A percentile compares a stretch with the other conserved stretches of the same genome.
These are phyloP conservation scores for Sprattus sprattus DNA, from an alignment of 2,113 vertebrate genomes.

Conservation along the genomic window DNA sequence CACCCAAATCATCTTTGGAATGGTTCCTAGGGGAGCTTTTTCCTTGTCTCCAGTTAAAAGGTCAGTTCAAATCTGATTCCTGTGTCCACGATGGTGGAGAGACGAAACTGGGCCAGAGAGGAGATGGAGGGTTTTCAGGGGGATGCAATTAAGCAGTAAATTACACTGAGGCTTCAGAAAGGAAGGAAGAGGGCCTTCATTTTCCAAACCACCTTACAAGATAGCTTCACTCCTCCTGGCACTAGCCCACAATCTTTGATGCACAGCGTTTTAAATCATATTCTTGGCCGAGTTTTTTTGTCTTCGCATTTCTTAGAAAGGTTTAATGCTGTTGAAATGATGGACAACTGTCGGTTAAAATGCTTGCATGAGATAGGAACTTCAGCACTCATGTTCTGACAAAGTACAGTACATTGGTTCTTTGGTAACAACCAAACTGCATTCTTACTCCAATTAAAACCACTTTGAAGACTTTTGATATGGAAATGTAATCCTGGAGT, in stretches of 20 bases:
- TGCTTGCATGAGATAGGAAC: no score
- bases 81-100: conserved; percentile 57
- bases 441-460: neutral
- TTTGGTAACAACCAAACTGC: no score
- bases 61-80: conserved; percentile 69
- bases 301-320: neutral
- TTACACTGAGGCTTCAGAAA: conserved; percentile 68
- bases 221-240: conserved; percentile 51
- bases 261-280: conserved; percentile 36
- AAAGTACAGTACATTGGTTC: no score
- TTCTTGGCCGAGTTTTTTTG: conserved; percentile 52
- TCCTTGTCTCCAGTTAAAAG: conserved; percentile 57
- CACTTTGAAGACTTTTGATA: neutral
- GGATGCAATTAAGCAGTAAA: conserved; percentile 74
- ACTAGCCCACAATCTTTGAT: conserved; percentile 37
- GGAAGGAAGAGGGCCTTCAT: conserved; percentile 68
- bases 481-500: neutral
- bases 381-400: no score
- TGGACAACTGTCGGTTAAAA: neutral
- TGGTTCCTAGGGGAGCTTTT: conserved; percentile 56
- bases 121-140: conserved; percentile 64
- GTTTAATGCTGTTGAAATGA: neutral
- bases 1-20: conserved; percentile 58
- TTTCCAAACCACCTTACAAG: conserved; percentile 69
- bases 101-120: conserved; percentile 57